A percentile compares a stretch with the other conserved stretches of the same genome.
phyloP scores from a whole-genome alignment of 2,113 vertebrate genomes.

The Galbula dea region DNA sequence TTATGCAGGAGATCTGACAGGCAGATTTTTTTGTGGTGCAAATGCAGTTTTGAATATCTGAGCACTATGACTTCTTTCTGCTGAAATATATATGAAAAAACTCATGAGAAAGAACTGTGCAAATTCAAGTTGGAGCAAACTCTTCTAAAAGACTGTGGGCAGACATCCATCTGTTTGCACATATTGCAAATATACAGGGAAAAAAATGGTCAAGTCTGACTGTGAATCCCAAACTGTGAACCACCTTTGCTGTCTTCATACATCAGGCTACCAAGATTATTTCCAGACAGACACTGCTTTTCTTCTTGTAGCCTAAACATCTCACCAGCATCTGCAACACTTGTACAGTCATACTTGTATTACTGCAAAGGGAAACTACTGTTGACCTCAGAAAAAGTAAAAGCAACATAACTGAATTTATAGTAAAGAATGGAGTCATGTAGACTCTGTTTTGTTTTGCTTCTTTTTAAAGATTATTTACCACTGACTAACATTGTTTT shows the following conservation, averaged over 20 bases:
- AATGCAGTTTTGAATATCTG: background rate
- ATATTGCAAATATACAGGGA: accelerated
- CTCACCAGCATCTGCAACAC: background rate
- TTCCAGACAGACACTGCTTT: background rate
- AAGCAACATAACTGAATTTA: background rate
- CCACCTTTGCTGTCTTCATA: background rate
- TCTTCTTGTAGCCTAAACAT: background rate
- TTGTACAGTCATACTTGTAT: background rate
- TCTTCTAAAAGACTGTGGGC: background rate
- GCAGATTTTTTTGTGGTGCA: background rate
- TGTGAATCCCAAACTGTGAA: background rate
- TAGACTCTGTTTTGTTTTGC: background rate
- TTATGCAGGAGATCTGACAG: conserved; percentile 5
- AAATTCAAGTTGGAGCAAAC: background rate
- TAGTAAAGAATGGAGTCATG: background rate
- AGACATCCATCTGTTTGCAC: background rate
- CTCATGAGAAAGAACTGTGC: background rate
- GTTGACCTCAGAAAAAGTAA: background rate
- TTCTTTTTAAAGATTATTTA: background rate
- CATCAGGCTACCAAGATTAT: background rate
- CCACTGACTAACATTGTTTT: background rate
- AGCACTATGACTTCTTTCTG: background rate
- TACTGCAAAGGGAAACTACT: background rate
- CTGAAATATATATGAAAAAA: background rate
- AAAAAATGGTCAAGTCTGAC: background rate